These are phyloP conservation scores for Kryphioiulus occultus DNA, from an alignment of 2,888 invertebrate species.

Conservation along the genomic window DNA sequence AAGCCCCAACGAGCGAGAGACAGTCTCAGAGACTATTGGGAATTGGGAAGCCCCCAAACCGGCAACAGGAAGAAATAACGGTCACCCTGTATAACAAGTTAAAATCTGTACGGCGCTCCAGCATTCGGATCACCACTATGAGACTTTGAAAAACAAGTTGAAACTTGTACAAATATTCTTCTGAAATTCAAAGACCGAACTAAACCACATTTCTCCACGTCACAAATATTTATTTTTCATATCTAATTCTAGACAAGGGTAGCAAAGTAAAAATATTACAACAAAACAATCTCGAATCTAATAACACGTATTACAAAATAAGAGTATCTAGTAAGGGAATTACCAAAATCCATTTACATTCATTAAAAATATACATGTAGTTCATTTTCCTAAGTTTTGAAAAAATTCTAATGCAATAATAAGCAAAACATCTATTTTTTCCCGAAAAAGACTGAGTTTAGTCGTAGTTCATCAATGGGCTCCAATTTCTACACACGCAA, in stretches of 20 bases:
- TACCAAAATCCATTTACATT: neutral
- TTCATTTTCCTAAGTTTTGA: neutral
- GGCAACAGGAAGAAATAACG: too few relatives aligned
- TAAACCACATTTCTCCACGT: neutral
- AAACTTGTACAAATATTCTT: neutral
- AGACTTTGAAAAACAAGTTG: neutral
- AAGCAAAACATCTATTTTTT: neutral
- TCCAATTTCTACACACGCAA: slow-evolving; percentile 49
- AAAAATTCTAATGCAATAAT: neutral
- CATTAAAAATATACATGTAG: neutral
- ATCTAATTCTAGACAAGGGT: neutral
- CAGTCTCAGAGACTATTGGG: too few relatives aligned
- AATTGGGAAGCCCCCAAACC: too few relatives aligned
- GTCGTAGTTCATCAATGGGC: slow-evolving; percentile 43
- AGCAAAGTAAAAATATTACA: neutral
- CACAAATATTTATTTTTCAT: neutral
- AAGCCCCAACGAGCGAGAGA: too few relatives aligned
- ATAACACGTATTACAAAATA: neutral
- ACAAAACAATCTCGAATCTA: neutral
- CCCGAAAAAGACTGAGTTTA: neutral
- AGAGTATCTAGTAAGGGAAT: neutral
- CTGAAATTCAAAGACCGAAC: too few relatives aligned
- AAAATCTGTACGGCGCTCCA: neutral
- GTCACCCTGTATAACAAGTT: neutral
- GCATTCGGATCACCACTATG: neutral